Evolutionary conservation across 2,888 invertebrate genomes (phyloP), one percentile per base, ranked within the genome.

Genomic region (Cephus sareptanus): DNA sequence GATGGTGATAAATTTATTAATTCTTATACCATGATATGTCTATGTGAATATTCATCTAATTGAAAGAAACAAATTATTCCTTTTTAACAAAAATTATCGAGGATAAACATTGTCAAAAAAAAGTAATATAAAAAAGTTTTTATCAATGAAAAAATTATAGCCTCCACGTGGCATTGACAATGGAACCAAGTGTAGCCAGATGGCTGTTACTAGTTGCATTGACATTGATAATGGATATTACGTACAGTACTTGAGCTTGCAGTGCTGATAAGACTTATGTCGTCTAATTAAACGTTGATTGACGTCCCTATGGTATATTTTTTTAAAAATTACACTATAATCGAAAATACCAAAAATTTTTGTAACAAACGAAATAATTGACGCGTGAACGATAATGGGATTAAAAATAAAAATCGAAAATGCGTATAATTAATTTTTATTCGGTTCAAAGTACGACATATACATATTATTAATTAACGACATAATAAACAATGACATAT

Each of bases 401-500:
- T 23, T 1, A 23, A 71, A 71, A 70, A 70, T 13, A 70, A 71
- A 11, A 71, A 4, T 33, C 3, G 4, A 23, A 33, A 3, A 34
- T 31, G 71, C 34, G 33, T 34, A 71, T 69, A 75, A 71, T 78
- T 79, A 78, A 77, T 81, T 82, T 88, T 88, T 87, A 87, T 88
- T 88, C 81, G 81, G 81, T 86, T 85, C 83, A 85, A 86, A 85
- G 84, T 84, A 85, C 83, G 85, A 87, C 88, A 88, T 87, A 87
- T 88, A 88, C 87, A 88, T 85, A 85, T 79, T 87, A 87, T 84
- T 86, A 76, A 76, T 82, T 84, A 88, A 88, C 87, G 85, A 86
- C 84, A 87, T 86, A 86, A 83, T 88, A 88, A 86, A 85, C 85
- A 87, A 86, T 85, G 85, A 88, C 88, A 87, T 83, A 82, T 86